Percentiles rank a stretch among this genome's conserved stretches.
These are phyloP conservation scores for Microctonus aethiopoides DNA, from an alignment of 2,888 invertebrate genomes.

Conservation along the genomic window DNA sequence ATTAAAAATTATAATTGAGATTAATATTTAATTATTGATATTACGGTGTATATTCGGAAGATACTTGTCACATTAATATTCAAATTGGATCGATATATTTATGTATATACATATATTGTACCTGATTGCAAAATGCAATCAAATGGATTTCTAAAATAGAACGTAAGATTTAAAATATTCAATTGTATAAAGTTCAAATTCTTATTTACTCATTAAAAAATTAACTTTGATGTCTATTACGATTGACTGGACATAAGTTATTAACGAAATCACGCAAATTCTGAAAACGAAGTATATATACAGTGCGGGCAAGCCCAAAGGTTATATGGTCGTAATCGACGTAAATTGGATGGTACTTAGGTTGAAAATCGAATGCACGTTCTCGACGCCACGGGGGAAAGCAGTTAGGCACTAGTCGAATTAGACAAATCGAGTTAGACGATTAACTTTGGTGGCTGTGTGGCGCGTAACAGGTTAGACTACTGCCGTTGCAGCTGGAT, in stretches of 20 bases:
- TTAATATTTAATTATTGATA: too few relatives aligned
- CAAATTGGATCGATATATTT: too few relatives aligned
- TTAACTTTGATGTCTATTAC: not conserved
- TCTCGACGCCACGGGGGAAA: constrained; percentile 24
- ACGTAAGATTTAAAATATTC: too few relatives aligned
- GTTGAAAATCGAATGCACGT: constrained; percentile 27
- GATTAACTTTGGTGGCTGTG: constrained; percentile 40
- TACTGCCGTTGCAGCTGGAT: constrained; percentile 8
- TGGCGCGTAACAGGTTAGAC: constrained; percentile 44
- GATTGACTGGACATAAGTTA: not conserved
- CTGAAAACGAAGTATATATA: not conserved
- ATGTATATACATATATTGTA: too few relatives aligned
- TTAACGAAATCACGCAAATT: not conserved
- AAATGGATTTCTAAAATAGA: too few relatives aligned
- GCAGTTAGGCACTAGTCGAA: constrained; percentile 47
- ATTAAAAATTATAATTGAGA: too few relatives aligned
- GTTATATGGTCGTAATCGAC: constrained; percentile 27
- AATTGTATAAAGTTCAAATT: too few relatives aligned
- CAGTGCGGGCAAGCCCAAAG: not conserved
- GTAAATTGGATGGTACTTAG: constrained; percentile 31
- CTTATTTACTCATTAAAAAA: not conserved
- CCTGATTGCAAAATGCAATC: not conserved
- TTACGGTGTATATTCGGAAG: too few relatives aligned
- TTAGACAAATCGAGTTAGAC: constrained; percentile 52
- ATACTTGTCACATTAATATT: too few relatives aligned